Evolutionary conservation across 2,113 vertebrate genomes (phyloP).

Genomic region (Aramus guarauna): DNA sequence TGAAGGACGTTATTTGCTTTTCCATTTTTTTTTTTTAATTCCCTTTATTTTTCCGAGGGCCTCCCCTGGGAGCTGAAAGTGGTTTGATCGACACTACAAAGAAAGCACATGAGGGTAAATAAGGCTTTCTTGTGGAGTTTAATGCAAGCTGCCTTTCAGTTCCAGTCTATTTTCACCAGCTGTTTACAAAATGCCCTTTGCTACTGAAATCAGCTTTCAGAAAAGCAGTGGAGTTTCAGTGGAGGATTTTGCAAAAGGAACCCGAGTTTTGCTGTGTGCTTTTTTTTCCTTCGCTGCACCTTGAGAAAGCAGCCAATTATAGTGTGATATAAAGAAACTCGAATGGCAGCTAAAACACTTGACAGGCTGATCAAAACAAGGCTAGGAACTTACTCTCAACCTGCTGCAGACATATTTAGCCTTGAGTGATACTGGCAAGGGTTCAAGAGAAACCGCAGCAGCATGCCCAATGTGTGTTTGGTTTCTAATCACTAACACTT

Average conservation of each 20-base stretch:
- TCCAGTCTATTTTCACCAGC: slow-evolving; percentile 63
- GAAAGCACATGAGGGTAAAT: slow-evolving; percentile 59
- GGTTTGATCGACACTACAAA: slow-evolving; percentile 79
- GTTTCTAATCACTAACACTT: slow-evolving; percentile 72
- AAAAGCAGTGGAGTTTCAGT: neutral
- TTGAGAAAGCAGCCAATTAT: slow-evolving; percentile 69
- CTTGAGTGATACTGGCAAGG: slow-evolving; percentile 69
- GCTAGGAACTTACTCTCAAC: slow-evolving; percentile 54
- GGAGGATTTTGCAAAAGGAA: slow-evolving; percentile 49
- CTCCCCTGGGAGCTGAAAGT: slow-evolving; percentile 71
- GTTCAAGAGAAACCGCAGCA: slow-evolving; percentile 70
- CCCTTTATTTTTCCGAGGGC: slow-evolving; percentile 57
- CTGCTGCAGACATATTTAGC: slow-evolving; percentile 63
- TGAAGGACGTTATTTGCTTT: neutral
- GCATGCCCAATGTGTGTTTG: slow-evolving; percentile 59
- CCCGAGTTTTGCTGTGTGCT: neutral
- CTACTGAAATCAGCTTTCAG: slow-evolving; percentile 59
- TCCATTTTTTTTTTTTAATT: neutral
- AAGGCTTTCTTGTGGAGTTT: slow-evolving; percentile 58
- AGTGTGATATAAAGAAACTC: slow-evolving; percentile 67
- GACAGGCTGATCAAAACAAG: slow-evolving; percentile 70
- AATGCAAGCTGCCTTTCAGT: slow-evolving; percentile 60
- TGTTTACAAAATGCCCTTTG: slow-evolving; percentile 70
- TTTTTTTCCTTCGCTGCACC: slow-evolving; percentile 37
- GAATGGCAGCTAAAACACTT: slow-evolving; percentile 62